Evolutionary conservation across 2,113 vertebrate genomes (phyloP).

Genomic region (Sorex fumeus): DNA sequence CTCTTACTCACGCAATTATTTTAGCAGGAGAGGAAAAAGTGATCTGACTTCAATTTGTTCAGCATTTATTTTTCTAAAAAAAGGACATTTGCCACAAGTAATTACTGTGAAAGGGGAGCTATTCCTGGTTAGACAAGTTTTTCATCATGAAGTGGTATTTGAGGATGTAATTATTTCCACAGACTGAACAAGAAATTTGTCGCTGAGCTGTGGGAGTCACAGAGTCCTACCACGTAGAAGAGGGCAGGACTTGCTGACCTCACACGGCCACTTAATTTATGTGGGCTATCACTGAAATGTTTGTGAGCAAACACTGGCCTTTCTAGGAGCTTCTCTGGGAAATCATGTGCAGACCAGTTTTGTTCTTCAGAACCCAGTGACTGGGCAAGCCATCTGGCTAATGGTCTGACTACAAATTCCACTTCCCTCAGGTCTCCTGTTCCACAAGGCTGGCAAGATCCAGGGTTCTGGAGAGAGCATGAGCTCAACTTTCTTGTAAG

Average conservation of each 20-base stretch:
- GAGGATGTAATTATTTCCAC: conserved; percentile 73
- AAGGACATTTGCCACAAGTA: conserved; percentile 68
- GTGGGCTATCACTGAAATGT: background rate
- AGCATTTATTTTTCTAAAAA: conserved; percentile 74
- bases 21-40: conserved; percentile 67
- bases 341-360: background rate
- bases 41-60: conserved; percentile 74
- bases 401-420: conserved; percentile 4
- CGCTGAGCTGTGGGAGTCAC: conserved; percentile 11
- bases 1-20: conserved; percentile 58
- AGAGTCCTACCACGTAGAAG: background rate
- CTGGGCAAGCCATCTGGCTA: background rate
- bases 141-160: conserved; percentile 76
- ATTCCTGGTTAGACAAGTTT: conserved; percentile 67
- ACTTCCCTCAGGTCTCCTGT: background rate
- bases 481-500: conserved; percentile 63
- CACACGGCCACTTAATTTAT: background rate
- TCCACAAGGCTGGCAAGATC: background rate
- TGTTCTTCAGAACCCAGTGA: background rate
- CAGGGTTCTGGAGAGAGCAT: background rate
- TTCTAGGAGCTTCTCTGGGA: background rate
- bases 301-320: background rate
- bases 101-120: conserved; percentile 69
- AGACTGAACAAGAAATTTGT: conserved; percentile 56
- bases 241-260: background rate